Evolutionary conservation across 1,140 invertebrate genomes (phyloP).

Genomic region (Caenorhabditis remanei): DNA sequence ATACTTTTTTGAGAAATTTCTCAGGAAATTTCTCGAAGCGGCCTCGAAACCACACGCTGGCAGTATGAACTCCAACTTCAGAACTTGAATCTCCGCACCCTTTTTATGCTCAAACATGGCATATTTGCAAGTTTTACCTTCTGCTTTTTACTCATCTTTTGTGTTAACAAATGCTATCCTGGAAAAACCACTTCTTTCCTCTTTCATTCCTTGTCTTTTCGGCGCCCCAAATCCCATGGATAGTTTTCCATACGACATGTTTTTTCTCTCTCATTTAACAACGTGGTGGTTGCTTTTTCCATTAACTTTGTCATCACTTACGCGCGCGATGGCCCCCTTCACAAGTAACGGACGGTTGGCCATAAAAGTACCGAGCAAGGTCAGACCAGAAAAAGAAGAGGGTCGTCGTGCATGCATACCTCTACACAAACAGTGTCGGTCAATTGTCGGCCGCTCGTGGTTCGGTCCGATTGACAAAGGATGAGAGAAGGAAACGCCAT

Average conservation of each 20-base stretch:
- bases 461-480: not conserved
- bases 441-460: not conserved
- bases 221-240: not conserved
- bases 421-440: conserved; percentile 50
- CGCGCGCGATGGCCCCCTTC: conserved; percentile 20
- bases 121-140: too few relatives aligned
- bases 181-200: too few relatives aligned
- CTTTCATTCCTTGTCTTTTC: too few relatives aligned
- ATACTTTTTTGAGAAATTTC: too few relatives aligned
- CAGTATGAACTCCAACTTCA: not conserved
- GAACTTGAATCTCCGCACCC: not conserved
- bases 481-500: not conserved
- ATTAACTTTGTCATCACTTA: conserved; percentile 28
- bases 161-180: too few relatives aligned
- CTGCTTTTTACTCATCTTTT: not conserved
- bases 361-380: conserved; percentile 54
- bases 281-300: conserved; percentile 29
- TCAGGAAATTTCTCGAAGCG: too few relatives aligned
- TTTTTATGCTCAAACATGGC: not conserved
- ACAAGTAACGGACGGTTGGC: conserved; percentile 48
- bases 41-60: too few relatives aligned
- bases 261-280: conserved; percentile 12
- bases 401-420: conserved; percentile 24
- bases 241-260: conserved; percentile 27
- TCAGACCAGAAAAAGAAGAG: not conserved